phyloP scores from a whole-genome alignment of 2,113 vertebrate genomes.

The Ursus arctos region DNA sequence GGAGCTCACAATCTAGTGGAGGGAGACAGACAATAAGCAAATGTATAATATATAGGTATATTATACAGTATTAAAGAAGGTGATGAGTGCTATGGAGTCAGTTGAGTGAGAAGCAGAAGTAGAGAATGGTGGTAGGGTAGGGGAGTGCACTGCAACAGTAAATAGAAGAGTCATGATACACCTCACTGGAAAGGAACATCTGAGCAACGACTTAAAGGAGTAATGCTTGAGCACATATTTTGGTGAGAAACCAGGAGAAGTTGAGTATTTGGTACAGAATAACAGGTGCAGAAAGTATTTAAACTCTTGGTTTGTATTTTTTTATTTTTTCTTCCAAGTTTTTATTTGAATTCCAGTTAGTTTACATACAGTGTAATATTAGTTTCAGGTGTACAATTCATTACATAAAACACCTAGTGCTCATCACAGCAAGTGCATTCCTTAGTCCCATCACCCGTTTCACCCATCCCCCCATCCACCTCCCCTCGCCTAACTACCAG shows the following conservation, averaged over 20 bases:
- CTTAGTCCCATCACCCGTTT: neutral
- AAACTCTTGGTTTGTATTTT: neutral
- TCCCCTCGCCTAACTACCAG: neutral
- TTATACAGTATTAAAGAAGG: neutral
- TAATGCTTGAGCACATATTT: neutral
- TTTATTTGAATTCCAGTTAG: neutral
- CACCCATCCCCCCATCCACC: neutral
- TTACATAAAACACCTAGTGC: neutral
- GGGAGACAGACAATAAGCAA: neutral
- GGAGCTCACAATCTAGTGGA: neutral
- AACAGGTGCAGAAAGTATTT: neutral
- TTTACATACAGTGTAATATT: neutral
- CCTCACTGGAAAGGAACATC: neutral
- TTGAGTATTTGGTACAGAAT: neutral
- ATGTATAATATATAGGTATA: neutral
- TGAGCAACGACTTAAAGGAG: neutral
- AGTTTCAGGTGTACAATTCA: neutral
- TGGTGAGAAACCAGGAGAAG: neutral
- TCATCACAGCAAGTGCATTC: neutral
- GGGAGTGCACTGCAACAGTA: fast-evolving
- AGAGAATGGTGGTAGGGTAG: neutral
- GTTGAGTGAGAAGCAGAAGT: neutral
- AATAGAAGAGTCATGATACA: neutral
- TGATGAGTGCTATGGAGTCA: neutral
- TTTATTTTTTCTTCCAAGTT: neutral